phyloP scores from a whole-genome alignment of 1,140 invertebrate genomes.

The Papilio glaucus region DNA sequence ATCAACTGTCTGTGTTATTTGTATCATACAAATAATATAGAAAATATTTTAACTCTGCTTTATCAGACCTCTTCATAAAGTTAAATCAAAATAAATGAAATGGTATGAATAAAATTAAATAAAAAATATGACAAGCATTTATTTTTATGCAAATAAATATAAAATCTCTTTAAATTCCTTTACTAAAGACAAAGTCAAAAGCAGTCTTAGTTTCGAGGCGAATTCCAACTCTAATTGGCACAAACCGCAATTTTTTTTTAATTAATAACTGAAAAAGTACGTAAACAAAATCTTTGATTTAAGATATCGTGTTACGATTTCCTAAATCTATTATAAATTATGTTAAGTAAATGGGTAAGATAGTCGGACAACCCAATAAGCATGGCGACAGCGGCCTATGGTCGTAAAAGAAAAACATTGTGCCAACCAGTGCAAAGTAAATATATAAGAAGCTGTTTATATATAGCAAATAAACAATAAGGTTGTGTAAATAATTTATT shows the following conservation, averaged over 20 bases:
- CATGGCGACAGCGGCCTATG: too few relatives aligned
- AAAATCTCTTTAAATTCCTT: not conserved
- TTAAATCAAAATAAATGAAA: not conserved
- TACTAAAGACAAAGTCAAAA: not conserved
- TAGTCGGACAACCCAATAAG: too few relatives aligned
- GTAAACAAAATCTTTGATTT: too few relatives aligned
- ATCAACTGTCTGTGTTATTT: too few relatives aligned
- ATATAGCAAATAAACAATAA: slow-evolving; percentile 11
- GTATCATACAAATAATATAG: too few relatives aligned
- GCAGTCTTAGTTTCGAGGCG: slow-evolving; percentile 24
- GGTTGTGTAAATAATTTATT: slow-evolving; percentile 4
- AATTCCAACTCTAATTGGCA: not conserved
- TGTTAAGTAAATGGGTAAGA: too few relatives aligned
- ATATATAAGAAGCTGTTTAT: not conserved
- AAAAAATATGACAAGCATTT: not conserved
- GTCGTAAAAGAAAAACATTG: not conserved
- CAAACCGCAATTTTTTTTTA: not conserved
- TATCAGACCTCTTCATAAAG: too few relatives aligned
- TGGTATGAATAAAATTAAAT: not conserved
- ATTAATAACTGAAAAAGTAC: too few relatives aligned
- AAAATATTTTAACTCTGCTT: too few relatives aligned
- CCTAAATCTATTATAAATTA: too few relatives aligned
- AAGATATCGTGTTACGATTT: too few relatives aligned
- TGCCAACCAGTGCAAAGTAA: not conserved
- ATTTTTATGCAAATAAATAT: too few relatives aligned